Conservation (phyloP, 1,140 invertebrate genomes). For the Leptopilina clavipes region DNA sequence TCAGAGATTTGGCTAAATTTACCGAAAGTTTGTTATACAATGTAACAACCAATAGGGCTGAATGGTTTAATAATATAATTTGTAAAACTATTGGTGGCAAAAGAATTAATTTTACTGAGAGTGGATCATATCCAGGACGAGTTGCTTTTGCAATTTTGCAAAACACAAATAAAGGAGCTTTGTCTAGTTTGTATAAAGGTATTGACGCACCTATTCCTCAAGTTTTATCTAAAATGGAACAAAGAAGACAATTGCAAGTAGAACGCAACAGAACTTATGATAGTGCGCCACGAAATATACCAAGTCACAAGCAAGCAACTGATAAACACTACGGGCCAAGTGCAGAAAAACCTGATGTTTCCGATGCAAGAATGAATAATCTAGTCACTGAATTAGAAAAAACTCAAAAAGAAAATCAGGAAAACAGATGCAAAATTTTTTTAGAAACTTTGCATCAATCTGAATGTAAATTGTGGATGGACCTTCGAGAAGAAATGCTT, state of each 20-base stretch:
- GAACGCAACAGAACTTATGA: conserved; percentile 22
- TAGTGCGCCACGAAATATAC: neutral
- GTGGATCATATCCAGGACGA: conserved; percentile 56
- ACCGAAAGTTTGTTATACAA: conserved; percentile 59
- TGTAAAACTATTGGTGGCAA: conserved; percentile 67
- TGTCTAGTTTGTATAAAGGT: conserved; percentile 34
- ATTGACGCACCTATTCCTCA: conserved; percentile 30
- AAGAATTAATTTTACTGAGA: conserved; percentile 33
- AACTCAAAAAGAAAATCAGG: conserved; percentile 35
- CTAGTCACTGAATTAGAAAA: conserved; percentile 24
- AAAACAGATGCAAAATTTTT: conserved; percentile 48
- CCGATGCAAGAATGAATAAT: conserved; percentile 26
- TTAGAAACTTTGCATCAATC: conserved; percentile 36
- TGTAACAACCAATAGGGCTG: conserved; percentile 67
- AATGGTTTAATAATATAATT: conserved; percentile 65
- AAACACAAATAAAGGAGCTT: conserved; percentile 53
- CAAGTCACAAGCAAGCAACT: conserved; percentile 19
- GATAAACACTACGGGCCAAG: conserved; percentile 54
- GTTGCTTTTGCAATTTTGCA: conserved; percentile 57
- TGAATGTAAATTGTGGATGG: too few relatives aligned
- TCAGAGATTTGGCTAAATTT: conserved; percentile 43
- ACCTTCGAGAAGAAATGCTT: too few relatives aligned
- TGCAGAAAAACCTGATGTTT: conserved; percentile 45
- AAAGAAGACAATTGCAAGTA: conserved; percentile 38
- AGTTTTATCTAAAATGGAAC: conserved; percentile 38